Conservation (phyloP, 1,140 invertebrate species). For the Papilio helenus region DNA sequence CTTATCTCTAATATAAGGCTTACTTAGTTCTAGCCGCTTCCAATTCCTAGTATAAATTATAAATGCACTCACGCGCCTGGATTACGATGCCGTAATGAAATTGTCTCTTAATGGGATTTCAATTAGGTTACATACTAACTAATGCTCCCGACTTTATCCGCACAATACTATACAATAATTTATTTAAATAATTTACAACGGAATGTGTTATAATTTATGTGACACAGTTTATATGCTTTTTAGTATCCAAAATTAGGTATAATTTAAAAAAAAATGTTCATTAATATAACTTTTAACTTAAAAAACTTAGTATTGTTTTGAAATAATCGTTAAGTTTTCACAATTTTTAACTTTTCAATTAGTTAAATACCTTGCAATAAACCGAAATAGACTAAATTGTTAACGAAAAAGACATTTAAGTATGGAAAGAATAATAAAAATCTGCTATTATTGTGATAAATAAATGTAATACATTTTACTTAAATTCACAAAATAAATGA, state of each 20-base stretch:
- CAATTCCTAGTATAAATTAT: constrained; percentile 7
- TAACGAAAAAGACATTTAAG: no score
- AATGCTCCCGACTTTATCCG: not conserved
- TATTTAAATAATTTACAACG: no score
- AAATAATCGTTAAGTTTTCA: no score
- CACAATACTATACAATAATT: not conserved
- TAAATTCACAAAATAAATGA: not conserved
- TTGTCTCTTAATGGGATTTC: not conserved
- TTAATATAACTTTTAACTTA: no score
- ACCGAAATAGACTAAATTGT: no score
- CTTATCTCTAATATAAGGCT: not conserved
- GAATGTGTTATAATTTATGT: no score
- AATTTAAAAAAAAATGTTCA: no score
- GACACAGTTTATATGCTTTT: no score
- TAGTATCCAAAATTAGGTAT: no score
- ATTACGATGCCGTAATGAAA: constrained; percentile 3
- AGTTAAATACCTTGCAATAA: no score
- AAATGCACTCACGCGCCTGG: not conserved
- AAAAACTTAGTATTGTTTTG: no score
- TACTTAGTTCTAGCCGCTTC: not conserved
- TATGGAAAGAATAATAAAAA: not conserved
- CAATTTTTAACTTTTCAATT: no score
- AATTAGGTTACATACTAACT: not conserved
- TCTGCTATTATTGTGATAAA: not conserved
- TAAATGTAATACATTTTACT: not conserved